Base-by-base conservation (phyloP, 2,888 invertebrate genomes). In the Sminthurinus aureus region DNA sequence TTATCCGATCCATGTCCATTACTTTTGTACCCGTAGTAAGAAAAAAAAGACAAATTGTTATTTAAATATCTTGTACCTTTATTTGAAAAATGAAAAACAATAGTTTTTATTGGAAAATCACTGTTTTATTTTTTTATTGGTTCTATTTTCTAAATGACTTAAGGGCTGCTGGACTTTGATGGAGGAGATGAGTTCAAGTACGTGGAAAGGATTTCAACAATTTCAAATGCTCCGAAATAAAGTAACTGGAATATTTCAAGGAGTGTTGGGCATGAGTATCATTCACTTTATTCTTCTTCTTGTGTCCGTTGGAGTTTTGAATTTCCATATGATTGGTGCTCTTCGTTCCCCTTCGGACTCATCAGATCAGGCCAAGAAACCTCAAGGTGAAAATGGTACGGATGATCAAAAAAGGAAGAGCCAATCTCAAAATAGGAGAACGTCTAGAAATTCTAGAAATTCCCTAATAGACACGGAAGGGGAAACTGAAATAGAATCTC, bases 101-200 rank as follows among this genome's bases (percentile, higher is more conserved):
- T 8, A 26, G 69, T n/a, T 67, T 67, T n/a, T n/a, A n/a, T n/a
- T n/a, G n/a, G n/a, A n/a, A n/a, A n/a, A n/a, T n/a, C n/a, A n/a
- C n/a, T n/a, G 69, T 67, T 67, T 67, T 9, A 12, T 67, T 67
- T n/a, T 12, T 73, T 73, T 13, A 22, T 38, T 50, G n/a, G n/a
- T n/a, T n/a, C n/a, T n/a, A n/a, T n/a, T n/a, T n/a, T n/a, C n/a
- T n/a, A n/a, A n/a, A n/a, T n/a, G n/a, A n/a, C n/a, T 74, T 24
- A 4, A 79, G 79, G 79, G 79, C 15, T 79, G 79, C 26, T 79
- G 64, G 64, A 58, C 24, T 79, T 38, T 79, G 6, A 26, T 79
- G 38, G n/a, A 66, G 3, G 79, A 79, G 26, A 18, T 79, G 58
- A 15, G n/a, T 18, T 22, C 67, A 8, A 79, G 79, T 20, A 79